A percentile compares a stretch with the other conserved stretches of the same genome.
phyloP scores from a whole-genome alignment of 2,113 vertebrate species.

The Psettodes erumei region DNA sequence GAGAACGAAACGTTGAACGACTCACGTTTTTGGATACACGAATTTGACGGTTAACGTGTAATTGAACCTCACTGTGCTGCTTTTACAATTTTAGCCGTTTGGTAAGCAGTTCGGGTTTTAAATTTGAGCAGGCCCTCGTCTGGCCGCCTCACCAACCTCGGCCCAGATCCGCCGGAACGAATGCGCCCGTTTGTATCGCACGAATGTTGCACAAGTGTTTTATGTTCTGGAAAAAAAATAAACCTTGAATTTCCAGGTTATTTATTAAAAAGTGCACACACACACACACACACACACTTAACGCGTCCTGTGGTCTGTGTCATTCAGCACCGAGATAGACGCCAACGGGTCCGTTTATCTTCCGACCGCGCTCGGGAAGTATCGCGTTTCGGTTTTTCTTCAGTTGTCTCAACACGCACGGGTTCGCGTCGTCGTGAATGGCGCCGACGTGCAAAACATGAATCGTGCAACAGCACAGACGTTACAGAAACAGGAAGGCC shows the following conservation, averaged over 20 bases:
- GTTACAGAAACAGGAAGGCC: too few relatives aligned
- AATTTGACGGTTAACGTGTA: neutral
- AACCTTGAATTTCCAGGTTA: slow-evolving; percentile 64
- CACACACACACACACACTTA: slow-evolving; percentile 7
- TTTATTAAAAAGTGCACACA: slow-evolving; percentile 73
- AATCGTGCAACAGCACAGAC: too few relatives aligned
- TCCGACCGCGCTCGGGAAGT: too few relatives aligned
- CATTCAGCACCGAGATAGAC: neutral
- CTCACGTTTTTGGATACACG: too few relatives aligned
- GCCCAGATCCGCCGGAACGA: slow-evolving; percentile 39
- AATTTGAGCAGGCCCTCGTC: slow-evolving; percentile 16
- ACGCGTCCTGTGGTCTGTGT: slow-evolving; percentile 16
- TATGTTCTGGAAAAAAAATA: slow-evolving; percentile 71
- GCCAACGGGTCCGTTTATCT: too few relatives aligned
- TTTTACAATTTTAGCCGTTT: slow-evolving; percentile 48
- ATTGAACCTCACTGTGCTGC: slow-evolving; percentile 33
- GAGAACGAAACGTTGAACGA: slow-evolving; percentile 33
- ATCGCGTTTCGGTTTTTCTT: too few relatives aligned
- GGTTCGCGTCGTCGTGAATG: too few relatives aligned
- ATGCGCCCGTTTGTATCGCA: slow-evolving; percentile 71
- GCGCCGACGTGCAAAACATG: too few relatives aligned
- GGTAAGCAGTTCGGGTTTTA: slow-evolving; percentile 37
- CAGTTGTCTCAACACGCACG: too few relatives aligned
- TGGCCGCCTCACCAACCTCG: slow-evolving; percentile 12
- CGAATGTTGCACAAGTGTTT: slow-evolving; percentile 79